phyloP scores from a whole-genome alignment of 2,113 vertebrate species.

The Rhinopomastus cyanomelas region DNA sequence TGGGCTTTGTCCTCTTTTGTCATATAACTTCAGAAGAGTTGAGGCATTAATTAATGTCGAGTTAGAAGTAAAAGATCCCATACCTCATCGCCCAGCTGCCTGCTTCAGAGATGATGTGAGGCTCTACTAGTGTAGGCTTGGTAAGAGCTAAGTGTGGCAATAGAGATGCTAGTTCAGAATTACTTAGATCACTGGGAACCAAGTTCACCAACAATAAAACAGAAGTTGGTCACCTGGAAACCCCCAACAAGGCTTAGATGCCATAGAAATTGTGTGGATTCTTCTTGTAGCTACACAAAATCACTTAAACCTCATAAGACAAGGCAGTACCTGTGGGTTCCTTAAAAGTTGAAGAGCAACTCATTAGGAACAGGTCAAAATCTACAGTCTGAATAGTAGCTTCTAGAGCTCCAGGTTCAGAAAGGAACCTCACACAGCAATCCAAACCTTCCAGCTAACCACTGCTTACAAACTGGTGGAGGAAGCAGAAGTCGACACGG shows the following conservation, averaged over 20 bases:
- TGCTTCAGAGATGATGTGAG: constrained; percentile 25
- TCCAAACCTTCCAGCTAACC: not conserved
- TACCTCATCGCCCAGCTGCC: constrained; percentile 29
- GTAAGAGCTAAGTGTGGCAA: constrained; percentile 24
- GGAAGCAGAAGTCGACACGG: not conserved
- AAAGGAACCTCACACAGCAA: not conserved
- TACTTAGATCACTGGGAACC: constrained; percentile 44
- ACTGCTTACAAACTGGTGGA: not conserved
- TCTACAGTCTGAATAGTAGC: not conserved
- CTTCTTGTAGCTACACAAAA: not conserved
- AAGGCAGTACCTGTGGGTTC: not conserved
- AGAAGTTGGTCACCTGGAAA: constrained; percentile 48
- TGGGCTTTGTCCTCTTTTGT: constrained; percentile 4
- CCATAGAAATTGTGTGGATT: constrained; percentile 16
- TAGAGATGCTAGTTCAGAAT: constrained; percentile 59
- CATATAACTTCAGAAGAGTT: not conserved
- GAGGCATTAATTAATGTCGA: not conserved
- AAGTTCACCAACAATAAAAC: constrained; percentile 54
- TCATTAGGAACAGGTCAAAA: not conserved
- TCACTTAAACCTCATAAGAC: not conserved
- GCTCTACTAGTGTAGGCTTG: constrained; percentile 48
- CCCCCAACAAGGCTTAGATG: constrained; percentile 28
- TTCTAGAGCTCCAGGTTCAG: not conserved
- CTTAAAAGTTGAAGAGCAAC: not conserved
- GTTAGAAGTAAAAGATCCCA: not conserved